Evolutionary conservation across 2,797 vertebrate species (phyloP).

Genomic region (Ficedula albicollis): DNA sequence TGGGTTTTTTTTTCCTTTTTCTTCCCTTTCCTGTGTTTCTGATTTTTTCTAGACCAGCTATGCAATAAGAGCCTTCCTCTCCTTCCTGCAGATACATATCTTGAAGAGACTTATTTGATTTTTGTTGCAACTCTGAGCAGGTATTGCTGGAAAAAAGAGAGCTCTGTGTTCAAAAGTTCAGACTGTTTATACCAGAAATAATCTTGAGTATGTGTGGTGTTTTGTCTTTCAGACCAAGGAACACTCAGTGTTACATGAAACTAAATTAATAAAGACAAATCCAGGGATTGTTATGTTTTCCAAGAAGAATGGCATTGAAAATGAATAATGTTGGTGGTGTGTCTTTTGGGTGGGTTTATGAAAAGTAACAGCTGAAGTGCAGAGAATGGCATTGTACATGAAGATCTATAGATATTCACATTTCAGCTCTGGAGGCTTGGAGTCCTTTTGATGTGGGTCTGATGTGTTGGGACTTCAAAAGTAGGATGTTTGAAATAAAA

Average conservation of each 20-base stretch:
- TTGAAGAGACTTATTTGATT: not conserved
- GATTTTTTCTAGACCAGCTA: not conserved
- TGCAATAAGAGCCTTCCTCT: not conserved
- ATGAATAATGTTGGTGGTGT: not conserved
- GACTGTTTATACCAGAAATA: not conserved
- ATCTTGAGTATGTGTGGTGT: not conserved
- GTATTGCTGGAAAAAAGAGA: not conserved
- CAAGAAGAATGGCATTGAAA: not conserved
- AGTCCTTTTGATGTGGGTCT: conserved; percentile 8
- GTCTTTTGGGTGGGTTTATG: not conserved
- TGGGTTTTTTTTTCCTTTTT: not conserved
- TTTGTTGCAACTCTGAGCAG: not conserved
- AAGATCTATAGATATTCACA: not conserved
- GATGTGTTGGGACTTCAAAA: not conserved
- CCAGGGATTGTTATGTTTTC: not conserved
- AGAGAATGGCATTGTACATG: not conserved
- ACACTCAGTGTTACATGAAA: not conserved
- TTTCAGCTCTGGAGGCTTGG: not conserved
- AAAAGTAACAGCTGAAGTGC: not conserved
- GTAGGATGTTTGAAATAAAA: not conserved
- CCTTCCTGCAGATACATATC: not conserved
- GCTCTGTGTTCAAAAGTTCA: not conserved
- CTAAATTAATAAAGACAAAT: not conserved
- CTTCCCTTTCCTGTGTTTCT: not conserved
- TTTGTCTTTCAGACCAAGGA: not conserved